Evolutionary conservation across 1,140 invertebrate species (phyloP).

Genomic region (Araneus ventricosus): DNA sequence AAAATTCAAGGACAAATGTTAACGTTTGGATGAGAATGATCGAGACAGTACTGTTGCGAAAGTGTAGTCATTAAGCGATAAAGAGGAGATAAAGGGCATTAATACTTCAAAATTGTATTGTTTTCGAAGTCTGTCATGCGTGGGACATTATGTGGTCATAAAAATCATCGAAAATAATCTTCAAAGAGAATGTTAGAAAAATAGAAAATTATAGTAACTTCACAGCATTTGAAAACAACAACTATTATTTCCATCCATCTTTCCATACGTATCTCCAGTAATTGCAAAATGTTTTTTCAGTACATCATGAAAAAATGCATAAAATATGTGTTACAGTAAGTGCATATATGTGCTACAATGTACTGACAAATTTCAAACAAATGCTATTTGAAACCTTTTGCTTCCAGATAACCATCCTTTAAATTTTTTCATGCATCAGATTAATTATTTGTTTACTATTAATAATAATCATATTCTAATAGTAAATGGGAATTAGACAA

Average conservation of each 20-base stretch:
- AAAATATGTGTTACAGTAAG: background rate
- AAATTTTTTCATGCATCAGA: no score
- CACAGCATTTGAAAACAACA: no score
- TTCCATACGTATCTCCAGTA: background rate
- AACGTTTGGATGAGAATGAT: constrained; percentile 1
- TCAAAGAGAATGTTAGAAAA: background rate
- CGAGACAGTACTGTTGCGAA: constrained; percentile 13
- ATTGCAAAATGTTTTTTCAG: background rate
- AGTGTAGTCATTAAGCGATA: constrained; percentile 45
- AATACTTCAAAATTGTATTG: constrained; percentile 44
- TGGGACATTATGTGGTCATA: background rate
- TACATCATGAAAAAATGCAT: background rate
- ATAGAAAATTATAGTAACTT: no score
- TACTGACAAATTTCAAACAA: no score
- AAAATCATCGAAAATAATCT: background rate
- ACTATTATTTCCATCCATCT: no score
- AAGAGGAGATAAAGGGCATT: constrained; percentile 8
- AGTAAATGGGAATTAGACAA: no score
- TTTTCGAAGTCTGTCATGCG: constrained; percentile 4
- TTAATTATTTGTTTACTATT: no score
- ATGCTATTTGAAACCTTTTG: no score
- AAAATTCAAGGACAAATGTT: constrained; percentile 51
- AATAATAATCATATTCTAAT: no score
- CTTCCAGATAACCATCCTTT: no score
- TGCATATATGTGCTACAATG: no score